Evolutionary conservation across 37 sponge, comb jelly and placozoan species (phyloP), one percentile per base, ranked within the genome.

Genomic region (Oscarella lobularis): DNA sequence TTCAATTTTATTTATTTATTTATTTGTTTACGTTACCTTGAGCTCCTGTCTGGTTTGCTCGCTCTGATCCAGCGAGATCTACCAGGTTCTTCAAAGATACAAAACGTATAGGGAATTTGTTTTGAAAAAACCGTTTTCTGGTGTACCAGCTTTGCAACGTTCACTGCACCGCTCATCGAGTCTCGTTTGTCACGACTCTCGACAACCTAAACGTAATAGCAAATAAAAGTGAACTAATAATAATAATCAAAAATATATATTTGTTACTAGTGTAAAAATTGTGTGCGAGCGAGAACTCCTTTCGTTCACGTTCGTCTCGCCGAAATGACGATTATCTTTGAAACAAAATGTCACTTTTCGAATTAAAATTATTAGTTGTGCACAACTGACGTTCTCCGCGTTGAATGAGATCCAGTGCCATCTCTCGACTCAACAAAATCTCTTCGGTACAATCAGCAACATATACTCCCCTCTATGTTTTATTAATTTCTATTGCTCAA

Each of bases 31-130:
- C 30, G n/a, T 20, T 68, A 68, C 71, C 71, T n/a, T 68, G 33
- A n/a, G 71, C 71, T 76, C 81, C 82, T n/a, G 91, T 77, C 6
- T 73, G 39, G 33, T 77, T 41, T 0, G 84, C 88, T 39, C 88
- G 74, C 75, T 96, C 98, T 66, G 85, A 83, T 2, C 98, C 98
- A 74, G 98, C 98, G 70, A 96, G 80, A 67, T 96, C 98, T 39
- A 96, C 94, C 78, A 96, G 68, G 67, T 93, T 92, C 92, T 91
- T 5, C 31, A 68, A 68, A 5, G 4, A n/a, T n/a, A n/a, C n/a
- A n/a, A n/a, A n/a, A n/a, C n/a, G n/a, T n/a, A n/a, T n/a, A n/a
- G n/a, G n/a, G n/a, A n/a, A n/a, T n/a, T n/a, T n/a, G n/a, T n/a
- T n/a, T n/a, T n/a, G n/a, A n/a, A n/a, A n/a, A n/a, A n/a, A n/a